Conservation (phyloP, 2,888 invertebrate species). For the Hymenopus coronatus region DNA sequence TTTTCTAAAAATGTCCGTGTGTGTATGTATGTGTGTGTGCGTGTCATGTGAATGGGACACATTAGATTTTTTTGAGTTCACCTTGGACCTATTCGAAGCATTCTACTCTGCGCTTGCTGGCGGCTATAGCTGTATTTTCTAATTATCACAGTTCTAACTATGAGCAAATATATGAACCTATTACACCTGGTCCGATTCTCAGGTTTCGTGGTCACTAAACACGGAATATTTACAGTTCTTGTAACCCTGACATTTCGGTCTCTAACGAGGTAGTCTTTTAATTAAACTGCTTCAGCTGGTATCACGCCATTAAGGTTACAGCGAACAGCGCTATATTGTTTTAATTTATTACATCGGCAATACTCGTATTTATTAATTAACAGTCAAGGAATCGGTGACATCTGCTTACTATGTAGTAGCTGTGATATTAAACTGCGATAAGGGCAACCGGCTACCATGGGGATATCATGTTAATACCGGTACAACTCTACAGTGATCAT, state of each 20-base stretch:
- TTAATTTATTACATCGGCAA: neutral
- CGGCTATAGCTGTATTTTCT: neutral
- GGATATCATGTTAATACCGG: too few relatives aligned
- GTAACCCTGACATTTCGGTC: neutral
- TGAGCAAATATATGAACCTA: neutral
- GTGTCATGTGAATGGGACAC: too few relatives aligned
- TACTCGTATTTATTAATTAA: neutral
- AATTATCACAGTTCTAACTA: neutral
- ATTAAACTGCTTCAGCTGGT: neutral
- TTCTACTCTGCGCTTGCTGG: too few relatives aligned
- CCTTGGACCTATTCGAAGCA: too few relatives aligned
- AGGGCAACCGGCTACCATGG: too few relatives aligned
- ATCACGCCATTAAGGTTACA: neutral
- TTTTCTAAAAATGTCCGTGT: too few relatives aligned
- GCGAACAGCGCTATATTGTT: neutral
- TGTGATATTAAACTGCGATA: too few relatives aligned
- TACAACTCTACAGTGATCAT: too few relatives aligned
- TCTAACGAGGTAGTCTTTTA: neutral
- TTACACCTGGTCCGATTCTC: neutral
- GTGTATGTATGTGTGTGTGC: too few relatives aligned
- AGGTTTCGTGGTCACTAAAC: neutral
- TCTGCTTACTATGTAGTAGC: too few relatives aligned
- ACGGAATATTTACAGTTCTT: neutral
- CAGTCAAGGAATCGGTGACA: too few relatives aligned
- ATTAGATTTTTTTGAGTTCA: too few relatives aligned